Conservation (phyloP, 2,888 invertebrate species). For the Drosophila robusta region DNA sequence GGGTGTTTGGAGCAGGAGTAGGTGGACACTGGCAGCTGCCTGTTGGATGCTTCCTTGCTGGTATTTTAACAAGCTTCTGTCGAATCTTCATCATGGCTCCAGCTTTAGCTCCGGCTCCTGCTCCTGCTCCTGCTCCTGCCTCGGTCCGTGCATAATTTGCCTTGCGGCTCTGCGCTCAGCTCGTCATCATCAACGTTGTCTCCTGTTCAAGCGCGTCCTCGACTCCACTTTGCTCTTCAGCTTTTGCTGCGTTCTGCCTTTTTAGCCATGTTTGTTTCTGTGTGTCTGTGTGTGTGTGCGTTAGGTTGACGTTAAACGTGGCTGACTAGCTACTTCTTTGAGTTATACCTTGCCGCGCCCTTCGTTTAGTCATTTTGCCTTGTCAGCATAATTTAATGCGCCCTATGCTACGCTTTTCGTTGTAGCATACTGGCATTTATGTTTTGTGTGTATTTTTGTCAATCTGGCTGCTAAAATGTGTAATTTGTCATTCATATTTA, state of each 20-base stretch:
- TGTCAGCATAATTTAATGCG: conserved; percentile 79
- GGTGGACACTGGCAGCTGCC: conserved; percentile 16
- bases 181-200: conserved; percentile 42
- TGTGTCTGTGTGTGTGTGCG: conserved; percentile 41
- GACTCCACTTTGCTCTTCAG: conserved; percentile 46
- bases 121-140: conserved; percentile 13
- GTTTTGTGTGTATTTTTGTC: conserved; percentile 41
- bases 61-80: conserved; percentile 79
- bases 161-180: conserved; percentile 48
- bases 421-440: conserved; percentile 33
- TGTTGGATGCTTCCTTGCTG: conserved; percentile 48
- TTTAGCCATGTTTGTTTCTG: conserved; percentile 37
- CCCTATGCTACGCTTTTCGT: conserved; percentile 34
- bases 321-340: conserved; percentile 56
- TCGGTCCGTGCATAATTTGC: conserved; percentile 53
- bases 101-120: too few species aligned
- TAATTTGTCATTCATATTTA: conserved; percentile 79
- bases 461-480: conserved; percentile 74
- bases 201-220: conserved; percentile 14
- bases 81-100: conserved; percentile 55
- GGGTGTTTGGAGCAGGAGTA: conserved; percentile 5
- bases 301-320: conserved; percentile 61
- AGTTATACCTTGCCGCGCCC: conserved; percentile 8
- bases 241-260: conserved; percentile 51
- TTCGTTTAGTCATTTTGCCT: conserved; percentile 41